Conservation (phyloP, 2,888 invertebrate genomes). For the Gisinianus flammeolus region DNA sequence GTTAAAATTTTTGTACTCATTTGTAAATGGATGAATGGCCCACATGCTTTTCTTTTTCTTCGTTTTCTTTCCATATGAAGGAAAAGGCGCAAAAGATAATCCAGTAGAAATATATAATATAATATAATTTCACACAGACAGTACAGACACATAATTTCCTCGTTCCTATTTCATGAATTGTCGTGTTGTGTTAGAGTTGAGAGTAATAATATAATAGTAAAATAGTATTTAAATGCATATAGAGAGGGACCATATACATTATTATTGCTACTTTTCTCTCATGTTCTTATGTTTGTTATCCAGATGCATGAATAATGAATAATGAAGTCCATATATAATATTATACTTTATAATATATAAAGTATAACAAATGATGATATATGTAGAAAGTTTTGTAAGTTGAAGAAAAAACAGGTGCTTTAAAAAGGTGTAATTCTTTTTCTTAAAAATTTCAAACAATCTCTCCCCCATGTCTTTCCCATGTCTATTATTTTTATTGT, state of each 20-base stretch:
- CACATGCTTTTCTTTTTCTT: background rate
- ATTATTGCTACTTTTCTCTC: background rate
- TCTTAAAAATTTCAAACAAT: background rate
- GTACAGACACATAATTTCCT: background rate
- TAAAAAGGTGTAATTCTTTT: background rate
- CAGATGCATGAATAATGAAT: background rate
- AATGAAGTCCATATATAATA: too few relatives aligned
- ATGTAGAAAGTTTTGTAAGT: background rate
- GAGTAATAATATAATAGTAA: too few relatives aligned
- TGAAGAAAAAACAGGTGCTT: conserved; percentile 15
- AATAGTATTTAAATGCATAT: too few relatives aligned
- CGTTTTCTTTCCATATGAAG: background rate
- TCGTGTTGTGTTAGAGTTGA: background rate
- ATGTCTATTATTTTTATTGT: conserved; percentile 22
- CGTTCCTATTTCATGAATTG: conserved; percentile 5
- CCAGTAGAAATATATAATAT: background rate
- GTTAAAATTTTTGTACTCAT: conserved; percentile 34
- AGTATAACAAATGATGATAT: background rate
- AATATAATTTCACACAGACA: background rate
- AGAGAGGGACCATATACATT: background rate
- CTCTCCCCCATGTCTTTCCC: background rate
- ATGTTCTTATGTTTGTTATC: background rate
- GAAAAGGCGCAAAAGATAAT: background rate
- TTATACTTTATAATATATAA: background rate
- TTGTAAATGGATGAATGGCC: conserved; percentile 19